Base-by-base conservation (phyloP, 2,113 vertebrate species). In the Bettongia penicillata region DNA sequence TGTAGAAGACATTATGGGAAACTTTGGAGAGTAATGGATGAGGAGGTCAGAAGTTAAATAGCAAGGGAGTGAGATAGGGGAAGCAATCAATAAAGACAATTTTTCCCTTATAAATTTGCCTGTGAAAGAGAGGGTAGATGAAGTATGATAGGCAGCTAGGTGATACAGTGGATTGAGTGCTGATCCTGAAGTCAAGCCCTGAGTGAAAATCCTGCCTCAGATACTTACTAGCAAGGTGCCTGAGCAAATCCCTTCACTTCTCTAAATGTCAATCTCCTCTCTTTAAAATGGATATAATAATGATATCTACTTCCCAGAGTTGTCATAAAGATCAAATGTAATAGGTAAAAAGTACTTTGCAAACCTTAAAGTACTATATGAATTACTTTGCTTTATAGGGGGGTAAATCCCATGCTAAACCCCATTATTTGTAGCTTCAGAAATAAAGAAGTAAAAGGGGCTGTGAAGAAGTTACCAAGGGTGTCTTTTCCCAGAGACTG, bases 391-490 rank as follows among this genome's bases (percentile, higher is more conserved):
- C 22, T 96, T 14, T 97, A 97, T 90, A 92, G 57, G 68, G 94
- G 90, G 24, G 91, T 97, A 37, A 97, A 91, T 14, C 96, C 98
- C 8, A 97, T 97, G 93, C 55, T 98, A 50, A 98, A 98, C 51
- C 93, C 96, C 93, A 98, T 97, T 26, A 96, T 97, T 51, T 97
- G 97, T 3, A 98, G 96, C 92, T 68, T 97, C 52, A 28, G 92
- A 43, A 98, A 97, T 25, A 98, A 95, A 94, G 91, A 98, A 31
- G 95, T 97, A 12, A 97, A 97, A 96, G 89, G 37, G 43, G 93
- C 97, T 91, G 31, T 98, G 90, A 97, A 94, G 94, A 97, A 91
- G 43, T 16, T 97, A 16, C 28, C 97, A 22, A 31, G 93, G 26
- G 93, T 51, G 26, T 53, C 53, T 89, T 94, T 48, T 49, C 48